Base-by-base conservation (phyloP, 2,113 vertebrate genomes). In the Corydoras sp. region DNA sequence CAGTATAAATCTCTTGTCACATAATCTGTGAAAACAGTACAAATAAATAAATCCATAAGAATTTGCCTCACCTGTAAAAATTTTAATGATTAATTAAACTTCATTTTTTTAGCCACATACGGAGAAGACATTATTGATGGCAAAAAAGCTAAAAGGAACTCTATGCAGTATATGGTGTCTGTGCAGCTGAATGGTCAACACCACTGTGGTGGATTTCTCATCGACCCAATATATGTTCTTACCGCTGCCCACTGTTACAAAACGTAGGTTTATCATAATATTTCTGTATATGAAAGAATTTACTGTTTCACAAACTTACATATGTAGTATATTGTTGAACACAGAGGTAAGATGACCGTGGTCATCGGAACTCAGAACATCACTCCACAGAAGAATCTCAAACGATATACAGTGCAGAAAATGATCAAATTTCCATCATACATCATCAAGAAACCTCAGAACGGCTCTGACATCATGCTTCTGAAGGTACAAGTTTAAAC, bases 381-480 rank as follows among this genome's bases (percentile, higher is more conserved):
- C 12, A 58, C 86, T 73, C 31, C 75, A 30, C 3, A 29, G 14
- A 6, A 0, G 31, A 71, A 13, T 18, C 55, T 56, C 79, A 78
- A 65, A 68, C 55, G 61, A 59, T 81, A 83, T 14, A 2, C 0
- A 0, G 76, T 82, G 74, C 9, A 79, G 24, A 2, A 43, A 0
- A 74, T 0, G 49, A 76, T 79, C 79, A 79, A 2, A 51, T 71
- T 68, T 13, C 63, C 55, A 8, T 10, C 2, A 8, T 89, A 14
- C 14, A 8, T n/a, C 3, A 0, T 10, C 0, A 8, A 8, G 35
- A 43, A 43, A 43, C 0, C 0, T 0, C 15, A 3, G 0, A 0
- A 2, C 2, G 49, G 8, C 12, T 83, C 81, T 31, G 89, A 91
- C 48, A 83, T 91, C 75, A 90, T 90, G 88, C 87, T 91, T 2